Evolutionary conservation across 2,113 vertebrate species (phyloP).

Genomic region (Guaruba guarouba): DNA sequence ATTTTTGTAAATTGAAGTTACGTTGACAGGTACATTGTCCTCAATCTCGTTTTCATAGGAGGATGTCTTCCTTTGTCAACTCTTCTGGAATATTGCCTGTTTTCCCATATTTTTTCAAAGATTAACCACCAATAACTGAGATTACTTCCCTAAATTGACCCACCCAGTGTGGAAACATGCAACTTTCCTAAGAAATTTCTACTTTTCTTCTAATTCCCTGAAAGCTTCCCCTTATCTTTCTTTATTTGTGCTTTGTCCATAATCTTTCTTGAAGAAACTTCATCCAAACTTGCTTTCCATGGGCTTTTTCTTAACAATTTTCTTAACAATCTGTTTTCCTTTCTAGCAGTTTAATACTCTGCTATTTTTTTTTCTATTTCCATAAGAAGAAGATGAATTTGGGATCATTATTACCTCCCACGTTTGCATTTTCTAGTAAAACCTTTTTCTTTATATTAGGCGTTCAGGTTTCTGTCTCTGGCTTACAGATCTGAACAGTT

Average conservation of each 20-base stretch:
- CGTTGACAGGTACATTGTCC: neutral
- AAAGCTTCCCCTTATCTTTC: neutral
- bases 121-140: neutral
- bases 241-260: neutral
- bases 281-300: neutral
- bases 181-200: neutral
- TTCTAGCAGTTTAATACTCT: neutral
- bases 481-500: neutral
- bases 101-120: neutral
- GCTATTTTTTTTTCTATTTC: neutral
- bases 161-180: neutral
- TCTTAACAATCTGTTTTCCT: neutral
- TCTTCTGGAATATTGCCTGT: neutral
- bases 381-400: neutral
- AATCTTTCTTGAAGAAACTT: neutral
- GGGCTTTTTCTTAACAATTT: neutral
- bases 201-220: neutral
- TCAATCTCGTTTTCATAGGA: neutral
- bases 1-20: neutral
- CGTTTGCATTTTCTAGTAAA: neutral
- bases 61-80: neutral
- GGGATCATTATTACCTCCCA: neutral
- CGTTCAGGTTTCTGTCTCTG: neutral
- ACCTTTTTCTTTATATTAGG: neutral
- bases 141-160: neutral